Base-by-base conservation (phyloP, 2,797 vertebrate species). In the Otolemur crassicaudatus region DNA sequence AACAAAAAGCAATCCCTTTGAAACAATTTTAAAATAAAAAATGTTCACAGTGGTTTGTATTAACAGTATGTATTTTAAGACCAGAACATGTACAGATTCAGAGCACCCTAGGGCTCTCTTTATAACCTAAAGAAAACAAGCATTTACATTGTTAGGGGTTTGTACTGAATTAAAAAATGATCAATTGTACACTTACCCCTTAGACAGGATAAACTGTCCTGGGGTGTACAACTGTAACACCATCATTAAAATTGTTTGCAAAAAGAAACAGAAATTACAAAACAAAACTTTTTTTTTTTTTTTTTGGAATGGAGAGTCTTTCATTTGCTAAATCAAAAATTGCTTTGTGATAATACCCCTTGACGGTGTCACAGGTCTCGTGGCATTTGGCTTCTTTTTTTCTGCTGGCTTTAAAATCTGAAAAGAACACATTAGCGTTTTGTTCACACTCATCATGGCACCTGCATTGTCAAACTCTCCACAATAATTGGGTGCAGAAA, bases 401-500 rank as follows among this genome's bases (percentile, higher is more conserved):
- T 99, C 99, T 65, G 99, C 99, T 97, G 14, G 49, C 49, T 53
- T 53, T 53, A 53, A 53, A 53, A 53, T 53, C 99, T 99, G 99
- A 98, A 99, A 99, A 76, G 99, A 99, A 96, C 99, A 99, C 99
- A 99, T 99, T 79, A 99, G 99, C 23, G 99, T 99, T 98, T 99
- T 99, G 56, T 99, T 99, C 98, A 99, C 99, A 9, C 99, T 99
- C 99, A 99, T 99, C 99, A 99, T 99, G 98, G 99, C 99, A 86
- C 99, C 99, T 0, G 99, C 99, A 1, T 99, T 99, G 98, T 99
- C 99, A 97, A 99, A 99, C 96, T 99, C 99, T 90, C 99, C 99
- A 87, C 99, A 99, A 97, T 99, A 99, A 99, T 99, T 99, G 2
- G 99, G 99, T 4, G 99, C 99, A 61, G 99, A 99, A 98, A 99